Base-by-base conservation (phyloP, 2,113 vertebrate species). In the Hyaena hyaena region DNA sequence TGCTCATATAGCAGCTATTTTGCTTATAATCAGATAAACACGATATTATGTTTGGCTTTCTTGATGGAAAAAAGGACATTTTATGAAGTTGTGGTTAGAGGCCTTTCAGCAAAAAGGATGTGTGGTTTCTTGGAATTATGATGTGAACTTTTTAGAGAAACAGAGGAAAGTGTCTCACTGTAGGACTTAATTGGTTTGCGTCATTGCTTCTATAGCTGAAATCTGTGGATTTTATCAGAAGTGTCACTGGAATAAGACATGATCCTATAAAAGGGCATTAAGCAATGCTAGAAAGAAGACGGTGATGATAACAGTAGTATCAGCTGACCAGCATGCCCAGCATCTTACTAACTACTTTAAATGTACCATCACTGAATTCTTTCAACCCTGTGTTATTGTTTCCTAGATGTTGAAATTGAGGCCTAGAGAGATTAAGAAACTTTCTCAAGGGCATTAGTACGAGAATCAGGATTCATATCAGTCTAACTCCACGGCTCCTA, bases 21-120 rank as follows among this genome's bases (percentile, higher is more conserved):
- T 98, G 89, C 82, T 97, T 95, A 82, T 96, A 98, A 98, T 98
- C 98, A 99, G 97, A 96, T 98, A 91, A 96, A 98, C 79, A 95
- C 96, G 92, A 98, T 98, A 97, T 98, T 98, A 96, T 98, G 98
- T 98, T 98, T 98, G 98, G 98, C 98, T 98, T 97, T 98, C 97
- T 98, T 98, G 98, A 97, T 98, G 98, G 98, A 93, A 98, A 98
- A 98, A 96, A 88, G 93, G 95, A 77, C 79, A 92, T 97, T 98
- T 98, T 98, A 88, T 98, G 90, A 98, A 98, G 97, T 98, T 98
- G 86, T 93, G 91, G 96, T 96, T 98, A 95, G 95, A 98, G 50
- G 76, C 95, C 89, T 95, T 33, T 95, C 93, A 98, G 92, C 77
- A 96, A 98, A 98, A 98, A 98, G 96, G 81, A 95, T 2, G 0